Base-by-base conservation (phyloP, 2,888 invertebrate species). In the Drosophila lutescens region DNA sequence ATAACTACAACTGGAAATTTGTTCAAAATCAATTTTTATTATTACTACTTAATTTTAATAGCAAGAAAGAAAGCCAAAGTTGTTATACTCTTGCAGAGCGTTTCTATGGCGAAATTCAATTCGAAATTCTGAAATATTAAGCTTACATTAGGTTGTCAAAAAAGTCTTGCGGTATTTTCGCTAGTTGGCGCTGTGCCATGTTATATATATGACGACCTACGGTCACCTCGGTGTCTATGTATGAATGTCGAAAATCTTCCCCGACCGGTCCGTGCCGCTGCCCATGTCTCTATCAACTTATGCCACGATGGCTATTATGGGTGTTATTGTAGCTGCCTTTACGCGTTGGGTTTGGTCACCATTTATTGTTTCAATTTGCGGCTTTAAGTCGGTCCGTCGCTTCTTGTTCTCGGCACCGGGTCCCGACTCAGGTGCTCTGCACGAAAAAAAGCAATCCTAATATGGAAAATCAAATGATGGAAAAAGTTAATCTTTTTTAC, bases 341-440 rank as follows among this genome's bases (percentile, higher is more conserved):
- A 32, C 50, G 43, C 30, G 44, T 55, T 61, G 32, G 57, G 43
- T 57, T 60, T 54, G 57, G 50, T 57, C 60, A 49, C 47, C 57
- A 44, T 56, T 73, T 62, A 53, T 62, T 73, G 53, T 57, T 70
- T 15, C 49, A 71, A 71, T 71, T 68, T 70, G 49, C 49, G 60
- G 32, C 34, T 53, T 53, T 17, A 65, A 53, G 67, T 67, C 43
- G 59, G 53, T 44, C 15, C 12, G 32, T 20, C 41, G 62, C 26
- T 54, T 44, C 67, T 60, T 60, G 66, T 50, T 57, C 38, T 51
- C 43, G 49, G 63, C 30, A 65, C 44, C 41, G 49, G 40, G 43
- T 26, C 20, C 17, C 12, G 4, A 53, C 40, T 53, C 40, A 54
- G 54, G 41, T 59, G 41, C 53, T 53, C 2, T 54, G 32, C 58